Evolutionary conservation across 2,888 invertebrate species (phyloP).

Genomic region (Gastracanthus pulcherrimus): DNA sequence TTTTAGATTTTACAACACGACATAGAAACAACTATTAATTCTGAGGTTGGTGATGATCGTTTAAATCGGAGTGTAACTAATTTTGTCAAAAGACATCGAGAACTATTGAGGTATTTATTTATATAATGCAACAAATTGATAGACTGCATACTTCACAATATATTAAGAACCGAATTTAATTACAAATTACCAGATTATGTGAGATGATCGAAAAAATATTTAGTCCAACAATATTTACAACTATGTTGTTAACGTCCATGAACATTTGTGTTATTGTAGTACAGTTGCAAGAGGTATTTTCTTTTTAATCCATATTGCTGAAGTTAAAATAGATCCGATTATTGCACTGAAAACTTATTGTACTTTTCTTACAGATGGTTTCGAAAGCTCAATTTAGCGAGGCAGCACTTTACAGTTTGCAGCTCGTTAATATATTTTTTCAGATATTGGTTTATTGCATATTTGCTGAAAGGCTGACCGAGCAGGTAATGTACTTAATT

Average conservation of each 20-base stretch:
- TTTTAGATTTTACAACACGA: constrained; percentile 1
- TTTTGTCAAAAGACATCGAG: constrained; percentile 2
- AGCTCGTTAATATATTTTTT: neutral
- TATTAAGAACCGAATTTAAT: too few species aligned
- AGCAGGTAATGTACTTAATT: constrained; percentile 4
- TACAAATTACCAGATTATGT: neutral
- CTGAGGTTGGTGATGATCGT: neutral
- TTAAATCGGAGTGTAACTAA: neutral
- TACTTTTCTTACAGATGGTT: neutral
- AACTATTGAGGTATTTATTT: constrained; percentile 18
- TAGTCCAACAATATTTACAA: constrained; percentile 27
- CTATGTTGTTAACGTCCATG: constrained; percentile 16
- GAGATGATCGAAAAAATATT: constrained; percentile 27
- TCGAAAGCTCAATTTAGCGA: neutral
- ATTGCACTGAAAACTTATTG: neutral
- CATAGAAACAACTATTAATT: neutral
- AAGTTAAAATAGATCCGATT: neutral
- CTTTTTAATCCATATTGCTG: neutral
- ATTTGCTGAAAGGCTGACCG: neutral
- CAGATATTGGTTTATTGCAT: constrained; percentile 10
- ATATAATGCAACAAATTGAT: too few species aligned
- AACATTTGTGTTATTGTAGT: constrained; percentile 28
- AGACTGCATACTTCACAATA: too few species aligned
- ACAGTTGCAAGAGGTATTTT: constrained; percentile 19
- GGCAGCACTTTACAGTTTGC: neutral